Conservation (phyloP, 2,888 invertebrate species). For the Allophyes oxyacanthae region DNA sequence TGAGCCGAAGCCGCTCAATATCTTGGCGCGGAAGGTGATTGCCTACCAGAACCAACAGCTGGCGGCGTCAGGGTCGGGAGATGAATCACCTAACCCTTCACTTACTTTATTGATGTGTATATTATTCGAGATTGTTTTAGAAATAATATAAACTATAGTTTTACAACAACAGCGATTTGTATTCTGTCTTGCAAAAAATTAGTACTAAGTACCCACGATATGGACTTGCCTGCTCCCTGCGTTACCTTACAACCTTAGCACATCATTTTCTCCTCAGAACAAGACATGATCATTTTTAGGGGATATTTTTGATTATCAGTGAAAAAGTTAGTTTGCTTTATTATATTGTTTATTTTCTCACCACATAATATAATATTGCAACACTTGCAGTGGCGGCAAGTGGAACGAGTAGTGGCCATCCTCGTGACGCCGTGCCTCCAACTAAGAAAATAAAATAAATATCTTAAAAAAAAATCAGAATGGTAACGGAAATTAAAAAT, state of each 20-base stretch:
- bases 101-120: slow-evolving; percentile 2
- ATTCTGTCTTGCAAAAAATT: too few relatives aligned
- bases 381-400: slow-evolving; percentile 70
- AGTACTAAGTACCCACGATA: too few relatives aligned
- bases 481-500: too few relatives aligned
- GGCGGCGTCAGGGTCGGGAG: not conserved
- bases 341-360: slow-evolving; percentile 27
- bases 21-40: slow-evolving; percentile 73
- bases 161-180: too few relatives aligned
- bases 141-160: slow-evolving; percentile 9
- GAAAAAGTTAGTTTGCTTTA: slow-evolving; percentile 11
- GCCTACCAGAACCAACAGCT: slow-evolving; percentile 57
- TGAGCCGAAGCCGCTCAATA: slow-evolving; percentile 70
- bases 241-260: too few relatives aligned
- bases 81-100: not conserved
- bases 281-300: too few relatives aligned
- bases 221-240: too few relatives aligned
- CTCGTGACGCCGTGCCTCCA: slow-evolving; percentile 70
- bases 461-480: too few relatives aligned
- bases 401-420: slow-evolving; percentile 76
- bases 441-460: slow-evolving; percentile 62
- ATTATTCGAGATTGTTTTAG: slow-evolving; percentile 9
- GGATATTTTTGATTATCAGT: too few relatives aligned
- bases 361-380: slow-evolving; percentile 61
- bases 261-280: too few relatives aligned